These are phyloP conservation scores for Botrylloides violaceus DNA, from an alignment of 23 tunicate genomes.

Conservation along the genomic window DNA sequence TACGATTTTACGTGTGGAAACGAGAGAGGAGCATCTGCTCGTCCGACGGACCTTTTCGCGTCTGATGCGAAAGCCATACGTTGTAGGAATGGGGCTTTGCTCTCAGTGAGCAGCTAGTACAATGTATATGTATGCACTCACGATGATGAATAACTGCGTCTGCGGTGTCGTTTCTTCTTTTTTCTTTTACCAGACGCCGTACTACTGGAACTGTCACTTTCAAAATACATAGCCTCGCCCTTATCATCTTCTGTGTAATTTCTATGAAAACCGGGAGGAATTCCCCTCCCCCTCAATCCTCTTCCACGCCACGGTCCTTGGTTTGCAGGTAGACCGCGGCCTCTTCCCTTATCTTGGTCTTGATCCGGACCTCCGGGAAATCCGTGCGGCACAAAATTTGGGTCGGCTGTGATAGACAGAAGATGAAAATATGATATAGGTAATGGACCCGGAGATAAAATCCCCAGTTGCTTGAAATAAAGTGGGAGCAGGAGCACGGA, in stretches of 20 bases:
- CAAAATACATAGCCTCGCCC: conserved; percentile 13
- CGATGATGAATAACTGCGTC: conserved; percentile 24
- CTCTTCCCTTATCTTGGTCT: neutral
- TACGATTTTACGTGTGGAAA: too few relatives aligned
- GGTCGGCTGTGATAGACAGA: conserved; percentile 13
- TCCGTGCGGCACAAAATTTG: neutral
- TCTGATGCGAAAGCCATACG: neutral
- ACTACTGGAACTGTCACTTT: neutral
- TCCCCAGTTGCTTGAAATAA: too few relatives aligned
- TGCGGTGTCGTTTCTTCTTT: conserved; percentile 20
- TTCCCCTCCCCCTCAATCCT: conserved; percentile 17
- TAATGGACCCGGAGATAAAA: too few relatives aligned
- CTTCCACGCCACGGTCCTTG: conserved; percentile 26
- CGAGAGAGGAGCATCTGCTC: too few relatives aligned
- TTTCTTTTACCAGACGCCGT: conserved; percentile 9
- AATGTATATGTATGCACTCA: neutral
- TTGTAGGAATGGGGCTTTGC: neutral
- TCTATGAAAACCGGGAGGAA: conserved; percentile 23
- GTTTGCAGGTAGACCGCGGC: conserved; percentile 12
- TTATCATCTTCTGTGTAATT: conserved; percentile 26
- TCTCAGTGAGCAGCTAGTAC: too few relatives aligned
- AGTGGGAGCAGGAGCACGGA: too few relatives aligned
- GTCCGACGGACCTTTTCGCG: neutral
- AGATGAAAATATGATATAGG: too few relatives aligned
- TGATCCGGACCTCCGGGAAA: conserved; percentile 16